Percentiles rank a stretch among this genome's conserved stretches.
Conservation (phyloP, 2,888 invertebrate genomes). For the Acleris cristana region DNA sequence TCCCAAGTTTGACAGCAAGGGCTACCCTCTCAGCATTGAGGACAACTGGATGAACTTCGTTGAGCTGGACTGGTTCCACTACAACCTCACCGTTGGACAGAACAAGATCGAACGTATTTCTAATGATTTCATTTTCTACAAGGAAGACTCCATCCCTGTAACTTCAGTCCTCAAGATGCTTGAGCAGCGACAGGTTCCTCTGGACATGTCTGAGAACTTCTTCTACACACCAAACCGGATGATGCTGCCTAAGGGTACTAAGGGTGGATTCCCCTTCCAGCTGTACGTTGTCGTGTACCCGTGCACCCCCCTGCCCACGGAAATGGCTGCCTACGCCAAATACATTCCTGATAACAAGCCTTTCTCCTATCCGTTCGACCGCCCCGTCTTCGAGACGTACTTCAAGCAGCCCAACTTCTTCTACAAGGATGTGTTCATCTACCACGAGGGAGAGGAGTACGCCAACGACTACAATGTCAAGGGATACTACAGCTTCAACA, state of each 20-base stretch:
- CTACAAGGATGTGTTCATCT: conserved; percentile 83
- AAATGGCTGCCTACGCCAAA: conserved; percentile 53
- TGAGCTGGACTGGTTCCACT: conserved; percentile 84
- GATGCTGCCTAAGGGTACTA: conserved; percentile 88
- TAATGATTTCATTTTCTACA: conserved; percentile 84
- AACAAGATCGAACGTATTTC: conserved; percentile 87
- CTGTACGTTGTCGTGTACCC: conserved; percentile 86
- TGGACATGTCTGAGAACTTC: conserved; percentile 79
- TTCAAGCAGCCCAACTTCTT: conserved; percentile 84
- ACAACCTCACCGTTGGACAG: conserved; percentile 84
- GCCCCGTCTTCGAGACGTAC: conserved; percentile 71
- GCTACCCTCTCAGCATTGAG: conserved; percentile 76
- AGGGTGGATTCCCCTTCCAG: conserved; percentile 86
- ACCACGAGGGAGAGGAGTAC: conserved; percentile 72
- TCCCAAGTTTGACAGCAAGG: conserved; percentile 86
- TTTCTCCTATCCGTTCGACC: conserved; percentile 84
- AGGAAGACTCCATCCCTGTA: conserved; percentile 85
- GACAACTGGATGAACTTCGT: conserved; percentile 85
- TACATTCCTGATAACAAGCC: conserved; percentile 76
- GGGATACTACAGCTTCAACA: background rate
- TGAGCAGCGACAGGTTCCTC: conserved; percentile 77
- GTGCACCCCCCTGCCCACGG: conserved; percentile 68
- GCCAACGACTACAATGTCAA: conserved; percentile 55
- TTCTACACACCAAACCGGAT: conserved; percentile 87
- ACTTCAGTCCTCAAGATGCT: conserved; percentile 84